Conservation (phyloP, 1,140 invertebrate species). For the Zaprionus inermis region DNA sequence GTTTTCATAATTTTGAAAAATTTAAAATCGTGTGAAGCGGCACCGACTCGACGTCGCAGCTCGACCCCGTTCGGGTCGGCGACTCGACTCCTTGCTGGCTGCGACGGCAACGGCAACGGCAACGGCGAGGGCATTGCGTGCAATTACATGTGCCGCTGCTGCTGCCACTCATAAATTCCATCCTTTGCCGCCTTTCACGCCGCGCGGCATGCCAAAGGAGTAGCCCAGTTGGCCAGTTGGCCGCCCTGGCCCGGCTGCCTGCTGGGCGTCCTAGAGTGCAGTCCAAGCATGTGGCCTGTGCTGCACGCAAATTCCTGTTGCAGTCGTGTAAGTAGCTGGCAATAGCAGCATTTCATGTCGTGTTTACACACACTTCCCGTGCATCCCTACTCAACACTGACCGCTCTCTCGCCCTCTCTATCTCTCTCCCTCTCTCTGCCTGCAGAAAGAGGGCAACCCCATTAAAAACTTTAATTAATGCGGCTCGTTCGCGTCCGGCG, state of each 20-base stretch:
- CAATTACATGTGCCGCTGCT: constrained; percentile 65
- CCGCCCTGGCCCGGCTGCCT: neutral
- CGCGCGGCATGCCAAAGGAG: constrained; percentile 65
- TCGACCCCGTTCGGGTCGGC: constrained; percentile 32
- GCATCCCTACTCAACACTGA: constrained; percentile 14
- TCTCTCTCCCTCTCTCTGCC: no score
- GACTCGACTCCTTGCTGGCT: constrained; percentile 59
- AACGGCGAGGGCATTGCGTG: constrained; percentile 65
- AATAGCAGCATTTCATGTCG: constrained; percentile 72
- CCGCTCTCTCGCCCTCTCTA: no score
- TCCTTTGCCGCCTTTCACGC: constrained; percentile 54
- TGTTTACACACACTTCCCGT: constrained; percentile 78
- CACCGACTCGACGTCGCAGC: constrained; percentile 20
- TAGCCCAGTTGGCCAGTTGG: constrained; percentile 19
- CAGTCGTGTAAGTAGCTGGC: constrained; percentile 61
- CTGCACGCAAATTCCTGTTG: constrained; percentile 62
- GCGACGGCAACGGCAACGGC: no score
- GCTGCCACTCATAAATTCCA: constrained; percentile 63
- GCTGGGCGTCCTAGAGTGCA: neutral
- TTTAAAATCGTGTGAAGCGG: constrained; percentile 68
- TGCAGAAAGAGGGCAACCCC: constrained; percentile 52
- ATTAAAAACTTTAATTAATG: constrained; percentile 77
- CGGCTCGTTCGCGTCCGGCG: constrained; percentile 35
- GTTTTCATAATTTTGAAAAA: constrained; percentile 66
- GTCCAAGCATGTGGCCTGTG: neutral